These are phyloP conservation scores for Scolopax rusticola DNA, from an alignment of 2,797 vertebrate genomes.

Conservation along the genomic window DNA sequence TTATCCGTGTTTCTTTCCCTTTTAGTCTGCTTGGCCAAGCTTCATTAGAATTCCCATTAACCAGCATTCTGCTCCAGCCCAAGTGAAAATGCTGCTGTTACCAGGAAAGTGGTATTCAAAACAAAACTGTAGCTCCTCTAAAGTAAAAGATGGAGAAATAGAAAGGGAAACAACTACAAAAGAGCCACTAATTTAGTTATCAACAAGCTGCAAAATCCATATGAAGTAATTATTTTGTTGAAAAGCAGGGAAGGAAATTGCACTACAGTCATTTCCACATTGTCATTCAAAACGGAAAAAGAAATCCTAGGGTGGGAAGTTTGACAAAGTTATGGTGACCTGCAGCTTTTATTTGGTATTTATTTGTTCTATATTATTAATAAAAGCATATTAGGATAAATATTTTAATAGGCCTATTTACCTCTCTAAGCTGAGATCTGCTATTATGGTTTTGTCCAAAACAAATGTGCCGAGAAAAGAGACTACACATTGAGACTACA, in stretches of 20 bases:
- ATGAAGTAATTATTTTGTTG: constrained; percentile 16
- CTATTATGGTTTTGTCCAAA: background rate
- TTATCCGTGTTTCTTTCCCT: background rate
- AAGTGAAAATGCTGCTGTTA: background rate
- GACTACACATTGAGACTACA: accelerated
- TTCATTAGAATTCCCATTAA: background rate
- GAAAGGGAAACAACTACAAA: background rate
- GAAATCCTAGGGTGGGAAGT: background rate
- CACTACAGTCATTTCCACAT: background rate
- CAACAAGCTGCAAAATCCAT: constrained; percentile 25
- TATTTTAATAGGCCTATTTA: background rate
- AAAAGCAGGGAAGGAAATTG: constrained; percentile 30
- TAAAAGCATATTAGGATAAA: background rate
- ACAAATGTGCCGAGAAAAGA: background rate
- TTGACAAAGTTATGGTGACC: background rate
- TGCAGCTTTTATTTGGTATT: background rate
- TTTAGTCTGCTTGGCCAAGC: background rate
- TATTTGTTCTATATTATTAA: background rate
- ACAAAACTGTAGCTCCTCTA: background rate
- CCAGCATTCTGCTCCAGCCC: background rate
- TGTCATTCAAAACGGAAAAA: constrained; percentile 16
- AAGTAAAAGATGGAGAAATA: background rate
- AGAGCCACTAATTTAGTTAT: constrained; percentile 37
- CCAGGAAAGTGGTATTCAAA: background rate
- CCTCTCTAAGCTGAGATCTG: background rate